Base-by-base conservation (phyloP, 2,888 invertebrate species). In the Diarsia mendica region DNA sequence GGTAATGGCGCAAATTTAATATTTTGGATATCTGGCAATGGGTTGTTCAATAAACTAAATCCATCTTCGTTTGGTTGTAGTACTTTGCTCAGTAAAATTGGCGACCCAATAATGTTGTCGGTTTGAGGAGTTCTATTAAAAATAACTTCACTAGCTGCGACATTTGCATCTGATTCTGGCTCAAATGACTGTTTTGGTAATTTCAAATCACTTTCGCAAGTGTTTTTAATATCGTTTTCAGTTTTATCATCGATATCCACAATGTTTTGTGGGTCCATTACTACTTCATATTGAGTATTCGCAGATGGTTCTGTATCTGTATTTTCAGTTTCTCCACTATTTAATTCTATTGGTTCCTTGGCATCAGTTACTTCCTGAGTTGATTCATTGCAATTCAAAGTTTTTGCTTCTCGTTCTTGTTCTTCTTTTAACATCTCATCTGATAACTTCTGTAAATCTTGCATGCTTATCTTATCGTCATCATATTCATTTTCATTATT, bases 361-460 rank as follows among this genome's bases (percentile, higher is more conserved):
- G 64, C 20, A 3, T 33, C 64, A 11, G 10, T 44, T 18, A 33
- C 18, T 66, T 79, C 51, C 64, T 70, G 44, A 39, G 67, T 68
- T 33, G 60, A 8, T 49, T 66, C 72, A 74, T 28, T 67, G 67
- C 49, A 74, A 63, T 81, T 73, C 70, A 69, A 73, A 55, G 61
- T 76, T 66, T 81, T 77, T 10, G 67, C 69, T 82, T 88, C 51
- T 83, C 76, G 82, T 89, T 80, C 64, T 51, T 77, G 53, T 64
- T 80, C 81, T 77, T 86, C 80, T 51, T 83, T 74, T 72, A 95
- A 87, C 83, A 95, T 87, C 28, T 91, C 89, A 87, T 95, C 88
- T 9, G 95, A 94, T 83, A 94, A 89, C 33, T 91, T 88, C 88
- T 95, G 94, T 79, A 95, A 89, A 81, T 95, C 95, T 67, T 90